Percentiles rank a stretch among this genome's conserved stretches.
Conservation (phyloP, 2,113 vertebrate genomes). For the Archilochus colubris region DNA sequence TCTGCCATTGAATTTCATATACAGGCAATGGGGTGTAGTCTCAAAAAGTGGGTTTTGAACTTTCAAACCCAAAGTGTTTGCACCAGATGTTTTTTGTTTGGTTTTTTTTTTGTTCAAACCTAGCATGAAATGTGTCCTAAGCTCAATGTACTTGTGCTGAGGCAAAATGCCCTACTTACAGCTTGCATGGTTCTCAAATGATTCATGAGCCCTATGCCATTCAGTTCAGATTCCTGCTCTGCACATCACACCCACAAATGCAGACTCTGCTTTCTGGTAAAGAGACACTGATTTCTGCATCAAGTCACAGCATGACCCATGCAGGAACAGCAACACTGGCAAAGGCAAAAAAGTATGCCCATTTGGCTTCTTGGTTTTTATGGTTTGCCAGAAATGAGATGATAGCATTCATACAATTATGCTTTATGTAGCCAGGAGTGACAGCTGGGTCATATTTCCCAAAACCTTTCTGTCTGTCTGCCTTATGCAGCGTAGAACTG, state of each 20-base stretch:
- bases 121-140: background rate
- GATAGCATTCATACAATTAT: no score
- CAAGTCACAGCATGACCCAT: background rate
- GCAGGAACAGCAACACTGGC: no score
- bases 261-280: background rate
- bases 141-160: background rate
- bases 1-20: background rate
- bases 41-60: background rate
- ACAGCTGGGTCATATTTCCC: background rate
- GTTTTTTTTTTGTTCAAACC: background rate
- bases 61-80: background rate
- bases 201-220: background rate
- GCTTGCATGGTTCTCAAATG: background rate
- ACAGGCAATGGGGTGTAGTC: background rate
- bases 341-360: no score
- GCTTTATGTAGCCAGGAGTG: no score
- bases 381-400: no score
- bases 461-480: background rate
- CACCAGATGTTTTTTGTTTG: background rate
- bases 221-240: background rate
- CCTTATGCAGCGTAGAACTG: fast-evolving
- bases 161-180: background rate
- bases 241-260: fast-evolving
- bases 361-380: no score
- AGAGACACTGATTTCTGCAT: background rate